A percentile compares a stretch with the other conserved stretches of the same genome.
phyloP scores from a whole-genome alignment of 2,113 vertebrate genomes.

The Anser cygnoides region DNA sequence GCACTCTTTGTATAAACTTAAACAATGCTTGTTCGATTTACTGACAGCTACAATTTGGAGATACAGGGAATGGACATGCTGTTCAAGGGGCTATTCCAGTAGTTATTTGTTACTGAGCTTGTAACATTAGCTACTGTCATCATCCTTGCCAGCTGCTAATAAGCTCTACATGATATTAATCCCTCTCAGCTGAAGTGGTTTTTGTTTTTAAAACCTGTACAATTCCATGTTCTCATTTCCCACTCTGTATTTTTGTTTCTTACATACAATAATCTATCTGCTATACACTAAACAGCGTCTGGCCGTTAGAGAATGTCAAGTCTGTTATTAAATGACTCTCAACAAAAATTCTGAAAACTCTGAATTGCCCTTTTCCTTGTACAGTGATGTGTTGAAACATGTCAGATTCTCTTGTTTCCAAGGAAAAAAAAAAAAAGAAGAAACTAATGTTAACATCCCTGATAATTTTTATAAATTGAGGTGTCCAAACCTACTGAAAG shows the following conservation, averaged over 20 bases:
- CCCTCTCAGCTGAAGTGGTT: neutral
- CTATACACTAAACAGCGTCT: neutral
- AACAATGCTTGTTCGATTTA: neutral
- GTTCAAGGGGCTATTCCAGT: neutral
- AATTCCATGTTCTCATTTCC: neutral
- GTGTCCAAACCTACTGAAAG: neutral
- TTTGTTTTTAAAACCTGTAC: neutral
- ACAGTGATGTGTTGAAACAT: neutral
- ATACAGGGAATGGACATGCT: neutral
- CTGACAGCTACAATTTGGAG: neutral
- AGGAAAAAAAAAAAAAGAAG: neutral
- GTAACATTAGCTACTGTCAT: neutral
- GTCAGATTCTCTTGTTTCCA: neutral
- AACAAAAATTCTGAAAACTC: neutral
- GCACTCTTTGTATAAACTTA: neutral
- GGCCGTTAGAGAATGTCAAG: neutral
- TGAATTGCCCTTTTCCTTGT: neutral
- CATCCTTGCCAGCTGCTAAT: constrained; percentile 4
- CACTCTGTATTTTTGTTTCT: neutral
- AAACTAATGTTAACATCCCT: neutral
- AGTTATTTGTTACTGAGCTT: neutral
- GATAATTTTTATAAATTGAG: neutral
- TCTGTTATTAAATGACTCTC: neutral
- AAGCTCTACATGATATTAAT: neutral
- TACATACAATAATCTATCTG: neutral